Conservation (phyloP, 2,113 vertebrate genomes). For the Cebidichthys violaceus region DNA sequence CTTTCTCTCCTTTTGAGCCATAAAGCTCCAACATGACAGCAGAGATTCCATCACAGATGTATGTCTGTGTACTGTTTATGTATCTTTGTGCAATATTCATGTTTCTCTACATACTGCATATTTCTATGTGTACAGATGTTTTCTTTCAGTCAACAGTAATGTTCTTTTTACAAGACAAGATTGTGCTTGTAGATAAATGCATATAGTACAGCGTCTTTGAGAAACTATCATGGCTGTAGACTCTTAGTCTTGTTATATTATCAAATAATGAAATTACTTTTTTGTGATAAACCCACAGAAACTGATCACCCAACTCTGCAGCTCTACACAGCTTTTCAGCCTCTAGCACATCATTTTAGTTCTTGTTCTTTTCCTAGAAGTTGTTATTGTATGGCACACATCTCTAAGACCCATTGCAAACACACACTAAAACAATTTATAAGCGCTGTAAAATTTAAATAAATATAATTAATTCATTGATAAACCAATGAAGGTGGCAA, state of each 20-base stretch:
- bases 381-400: not conserved
- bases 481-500: no score
- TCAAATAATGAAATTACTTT: not conserved
- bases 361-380: not conserved
- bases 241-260: not conserved
- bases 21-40: conserved; percentile 9
- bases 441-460: no score
- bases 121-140: not conserved
- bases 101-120: not conserved
- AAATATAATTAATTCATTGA: no score
- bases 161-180: not conserved
- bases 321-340: not conserved
- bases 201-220: no score
- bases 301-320: not conserved
- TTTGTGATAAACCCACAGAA: not conserved
- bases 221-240: no score
- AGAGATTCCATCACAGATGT: not conserved
- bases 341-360: not conserved
- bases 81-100: not conserved
- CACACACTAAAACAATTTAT: no score
- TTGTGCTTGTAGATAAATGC: no score
- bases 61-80: not conserved
- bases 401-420: no score
- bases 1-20: conserved; percentile 27
- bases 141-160: not conserved